Base-by-base conservation (phyloP, 2,888 invertebrate species). In the Subacronicta megacephala region DNA sequence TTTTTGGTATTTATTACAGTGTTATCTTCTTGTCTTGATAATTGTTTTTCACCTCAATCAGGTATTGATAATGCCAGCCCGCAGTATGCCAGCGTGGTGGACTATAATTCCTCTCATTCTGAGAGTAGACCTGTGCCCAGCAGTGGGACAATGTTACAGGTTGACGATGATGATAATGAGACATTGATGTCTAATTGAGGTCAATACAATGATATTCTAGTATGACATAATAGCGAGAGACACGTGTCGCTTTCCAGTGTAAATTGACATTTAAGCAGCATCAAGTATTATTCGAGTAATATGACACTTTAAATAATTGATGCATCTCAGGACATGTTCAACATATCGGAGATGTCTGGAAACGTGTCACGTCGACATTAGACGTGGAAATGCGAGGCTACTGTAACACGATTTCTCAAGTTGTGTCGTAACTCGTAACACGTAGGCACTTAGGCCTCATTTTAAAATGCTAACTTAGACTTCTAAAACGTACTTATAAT, bases 281-380 rank as follows among this genome's bases (percentile, higher is more conserved):
- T 45, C 60, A 33, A 58, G 49, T 49, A 45, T 41, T 41, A 66
- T 10, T 41, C 17, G 41, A 7, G 7, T 16, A n/a, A 20, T 26
- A 46, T 41, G 46, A 26, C 12, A 29, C 29, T 12, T 57, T n/a
- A n/a, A n/a, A n/a, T n/a, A n/a, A n/a, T n/a, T 65, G 38, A 47
- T 58, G 66, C 43, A 66, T 44, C 43, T 47, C 17, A 47, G 59
- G 38, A 58, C 62, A 47, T 58, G 47, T 40, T 16, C 38, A 43
- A n/a, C n/a, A n/a, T n/a, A n/a, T n/a, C n/a, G n/a, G 23, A 60
- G n/a, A 37, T 17, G 17, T 6, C 4, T 12, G 38, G 18, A 36
- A 10, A 29, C 17, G 17, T 62, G 41, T 41, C 36, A 31, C 49
- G 26, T 42, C 60, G 41, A 29, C 41, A 33, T 26, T 59, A 9